Evolutionary conservation across 2,113 vertebrate species (phyloP).

Genomic region (Diphyllodes magnificus): DNA sequence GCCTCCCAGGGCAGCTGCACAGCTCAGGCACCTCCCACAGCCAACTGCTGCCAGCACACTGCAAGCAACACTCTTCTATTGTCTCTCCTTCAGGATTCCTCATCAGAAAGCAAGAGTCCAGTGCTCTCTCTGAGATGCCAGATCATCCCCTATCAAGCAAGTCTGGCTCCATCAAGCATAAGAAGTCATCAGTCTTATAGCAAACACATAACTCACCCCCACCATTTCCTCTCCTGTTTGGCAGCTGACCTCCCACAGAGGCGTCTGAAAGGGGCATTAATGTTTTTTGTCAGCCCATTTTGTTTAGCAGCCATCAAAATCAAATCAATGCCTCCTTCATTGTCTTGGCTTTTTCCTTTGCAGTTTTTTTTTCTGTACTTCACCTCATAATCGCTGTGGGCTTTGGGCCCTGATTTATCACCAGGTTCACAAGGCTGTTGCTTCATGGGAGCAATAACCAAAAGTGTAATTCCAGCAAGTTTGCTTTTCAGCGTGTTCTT

Average conservation of each 20-base stretch:
- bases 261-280: slow-evolving; percentile 48
- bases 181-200: slow-evolving; percentile 38
- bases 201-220: slow-evolving; percentile 36
- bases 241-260: slow-evolving; percentile 58
- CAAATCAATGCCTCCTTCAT: slow-evolving; percentile 59
- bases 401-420: slow-evolving; percentile 36
- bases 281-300: slow-evolving; percentile 49
- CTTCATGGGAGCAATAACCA: slow-evolving; percentile 20
- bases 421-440: background rate
- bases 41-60: background rate
- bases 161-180: slow-evolving; percentile 14
- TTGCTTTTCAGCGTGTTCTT: background rate
- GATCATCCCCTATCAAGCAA: slow-evolving; percentile 7
- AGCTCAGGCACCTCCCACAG: slow-evolving; percentile 16
- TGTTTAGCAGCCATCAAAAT: slow-evolving; percentile 62
- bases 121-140: background rate
- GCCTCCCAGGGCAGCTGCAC: background rate
- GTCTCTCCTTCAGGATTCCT: slow-evolving; percentile 11
- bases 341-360: slow-evolving; percentile 12
- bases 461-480: slow-evolving; percentile 44
- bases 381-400: background rate
- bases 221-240: slow-evolving; percentile 29
- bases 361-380: background rate
- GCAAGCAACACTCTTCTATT: background rate
- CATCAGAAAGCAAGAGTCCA: background rate